phyloP scores from a whole-genome alignment of 1,140 invertebrate species.

The Physella acuta region DNA sequence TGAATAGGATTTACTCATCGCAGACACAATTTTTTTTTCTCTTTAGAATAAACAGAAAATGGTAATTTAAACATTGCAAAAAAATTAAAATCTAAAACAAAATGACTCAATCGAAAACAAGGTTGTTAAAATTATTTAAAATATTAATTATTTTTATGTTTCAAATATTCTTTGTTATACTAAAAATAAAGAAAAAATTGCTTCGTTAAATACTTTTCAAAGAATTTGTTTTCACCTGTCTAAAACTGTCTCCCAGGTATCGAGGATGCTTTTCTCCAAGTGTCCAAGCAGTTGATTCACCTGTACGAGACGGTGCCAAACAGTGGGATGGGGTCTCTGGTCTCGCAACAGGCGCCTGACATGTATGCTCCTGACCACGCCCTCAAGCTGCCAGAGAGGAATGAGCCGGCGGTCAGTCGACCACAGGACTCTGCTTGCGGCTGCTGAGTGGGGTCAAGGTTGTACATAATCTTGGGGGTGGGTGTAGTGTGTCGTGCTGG shows the following conservation, averaged over 20 bases:
- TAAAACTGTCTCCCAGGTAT: constrained; percentile 43
- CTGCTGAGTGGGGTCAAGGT: background rate
- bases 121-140: background rate
- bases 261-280: constrained; percentile 55
- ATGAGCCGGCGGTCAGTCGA: background rate
- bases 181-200: background rate
- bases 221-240: background rate
- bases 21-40: no score
- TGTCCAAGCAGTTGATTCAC: constrained; percentile 51
- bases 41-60: no score
- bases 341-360: constrained; percentile 23
- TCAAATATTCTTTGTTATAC: no score
- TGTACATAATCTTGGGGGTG: no score
- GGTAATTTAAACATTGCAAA: no score
- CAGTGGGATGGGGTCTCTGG: constrained; percentile 38
- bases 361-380: constrained; percentile 18
- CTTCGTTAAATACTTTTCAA: background rate
- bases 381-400: constrained; percentile 9
- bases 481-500: no score
- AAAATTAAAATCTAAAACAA: no score
- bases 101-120: no score
- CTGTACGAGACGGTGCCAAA: constrained; percentile 50
- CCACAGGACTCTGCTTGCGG: background rate
- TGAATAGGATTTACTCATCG: no score
- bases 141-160: no score